Evolutionary conservation across 2,113 vertebrate species (phyloP).

Genomic region (Bubo scandiacus): DNA sequence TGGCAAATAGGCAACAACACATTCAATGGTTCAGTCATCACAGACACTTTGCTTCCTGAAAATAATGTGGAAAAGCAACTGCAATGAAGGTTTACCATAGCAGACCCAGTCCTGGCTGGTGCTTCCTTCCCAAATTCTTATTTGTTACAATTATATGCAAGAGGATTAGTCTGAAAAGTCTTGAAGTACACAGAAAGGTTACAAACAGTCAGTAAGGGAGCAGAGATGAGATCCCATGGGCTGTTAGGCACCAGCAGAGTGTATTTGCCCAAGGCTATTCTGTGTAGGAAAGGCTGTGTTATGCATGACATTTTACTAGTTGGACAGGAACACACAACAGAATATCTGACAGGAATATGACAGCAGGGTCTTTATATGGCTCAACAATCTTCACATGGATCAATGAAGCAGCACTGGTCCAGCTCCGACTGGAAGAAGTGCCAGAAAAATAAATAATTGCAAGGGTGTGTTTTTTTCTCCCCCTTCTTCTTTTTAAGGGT

Average conservation of each 20-base stretch:
- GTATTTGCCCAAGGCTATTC: constrained; percentile 63
- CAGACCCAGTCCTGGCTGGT: background rate
- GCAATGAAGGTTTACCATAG: background rate
- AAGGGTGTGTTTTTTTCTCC: background rate
- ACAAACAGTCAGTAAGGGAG: constrained; percentile 16
- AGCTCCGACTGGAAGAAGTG: background rate
- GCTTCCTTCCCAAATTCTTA: background rate
- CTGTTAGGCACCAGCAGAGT: constrained; percentile 56
- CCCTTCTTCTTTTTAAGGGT: background rate
- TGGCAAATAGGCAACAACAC: background rate
- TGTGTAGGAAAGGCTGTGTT: constrained; percentile 48
- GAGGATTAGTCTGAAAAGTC: constrained; percentile 37
- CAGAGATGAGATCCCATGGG: constrained; percentile 65
- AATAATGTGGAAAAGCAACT: background rate
- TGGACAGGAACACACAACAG: constrained; percentile 47
- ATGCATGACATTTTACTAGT: constrained; percentile 60
- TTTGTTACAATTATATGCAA: background rate
- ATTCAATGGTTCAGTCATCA: background rate
- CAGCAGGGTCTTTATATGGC: constrained; percentile 48
- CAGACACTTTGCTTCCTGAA: background rate
- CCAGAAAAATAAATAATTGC: background rate
- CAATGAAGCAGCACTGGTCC: constrained; percentile 14
- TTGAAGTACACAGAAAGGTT: constrained; percentile 58
- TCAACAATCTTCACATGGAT: constrained; percentile 51
- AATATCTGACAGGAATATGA: constrained; percentile 50